Conservation (phyloP, 1,140 invertebrate genomes). For the Oncopodura yosiiana region DNA sequence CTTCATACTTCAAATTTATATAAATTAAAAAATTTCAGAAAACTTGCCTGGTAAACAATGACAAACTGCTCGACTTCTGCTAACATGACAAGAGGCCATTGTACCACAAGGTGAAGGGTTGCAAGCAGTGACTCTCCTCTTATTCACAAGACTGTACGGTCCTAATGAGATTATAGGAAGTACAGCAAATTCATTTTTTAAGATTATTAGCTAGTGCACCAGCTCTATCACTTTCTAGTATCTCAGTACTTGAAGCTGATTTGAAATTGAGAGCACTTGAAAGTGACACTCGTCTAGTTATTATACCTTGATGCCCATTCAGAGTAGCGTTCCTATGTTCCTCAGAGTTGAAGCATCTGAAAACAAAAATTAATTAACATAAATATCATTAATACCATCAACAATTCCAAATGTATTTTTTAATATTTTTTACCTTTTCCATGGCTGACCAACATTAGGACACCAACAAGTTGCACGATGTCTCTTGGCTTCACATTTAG, state of each 20-base stretch:
- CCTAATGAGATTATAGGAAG: constrained; percentile 18
- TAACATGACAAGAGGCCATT: constrained; percentile 34
- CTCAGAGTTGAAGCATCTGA: constrained; percentile 29
- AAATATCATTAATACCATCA: neutral
- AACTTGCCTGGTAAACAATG: constrained; percentile 27
- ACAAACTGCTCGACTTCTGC: constrained; percentile 31
- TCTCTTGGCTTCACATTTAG: constrained; percentile 34
- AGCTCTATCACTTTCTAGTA: too few species aligned
- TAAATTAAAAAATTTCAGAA: too few species aligned
- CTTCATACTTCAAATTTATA: too few species aligned
- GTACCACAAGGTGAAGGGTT: constrained; percentile 32
- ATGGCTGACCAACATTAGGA: constrained; percentile 35
- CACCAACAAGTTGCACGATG: constrained; percentile 35
- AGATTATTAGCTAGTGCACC: neutral
- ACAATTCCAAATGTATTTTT: neutral
- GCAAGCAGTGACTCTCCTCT: constrained; percentile 14
- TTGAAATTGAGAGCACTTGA: too few species aligned
- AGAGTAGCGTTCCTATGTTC: constrained; percentile 28
- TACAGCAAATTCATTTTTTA: neutral
- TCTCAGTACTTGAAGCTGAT: too few species aligned
- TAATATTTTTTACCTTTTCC: constrained; percentile 2
- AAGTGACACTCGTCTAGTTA: too few species aligned
- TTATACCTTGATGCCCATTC: constrained; percentile 28
- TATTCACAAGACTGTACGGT: constrained; percentile 34
- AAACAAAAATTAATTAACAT: too few species aligned